Conservation (phyloP, 2,888 invertebrate genomes). For the Caradrina clavipalpis region DNA sequence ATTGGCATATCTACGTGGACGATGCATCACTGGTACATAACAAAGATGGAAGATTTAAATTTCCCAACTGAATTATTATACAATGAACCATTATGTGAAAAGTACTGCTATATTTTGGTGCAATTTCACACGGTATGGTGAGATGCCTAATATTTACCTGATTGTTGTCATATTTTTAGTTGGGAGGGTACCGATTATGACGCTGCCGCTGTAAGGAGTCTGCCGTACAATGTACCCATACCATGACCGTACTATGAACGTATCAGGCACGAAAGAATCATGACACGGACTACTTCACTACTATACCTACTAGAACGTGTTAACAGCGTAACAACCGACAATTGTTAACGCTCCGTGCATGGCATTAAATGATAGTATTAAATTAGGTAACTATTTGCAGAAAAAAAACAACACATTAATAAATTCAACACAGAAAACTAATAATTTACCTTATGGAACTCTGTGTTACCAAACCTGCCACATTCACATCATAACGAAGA, state of each 20-base stretch:
- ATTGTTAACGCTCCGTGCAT: no score
- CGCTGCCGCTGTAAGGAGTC: no score
- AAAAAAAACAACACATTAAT: not conserved
- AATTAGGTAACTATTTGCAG: no score
- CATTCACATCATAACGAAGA: conserved; percentile 57
- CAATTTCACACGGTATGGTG: conserved; percentile 29
- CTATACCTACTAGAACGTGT: no score
- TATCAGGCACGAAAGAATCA: no score
- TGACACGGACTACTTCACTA: no score
- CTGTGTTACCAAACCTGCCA: conserved; percentile 49
- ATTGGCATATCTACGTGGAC: conserved; percentile 21
- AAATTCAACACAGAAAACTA: not conserved
- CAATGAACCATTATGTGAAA: conserved; percentile 40
- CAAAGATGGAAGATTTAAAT: conserved; percentile 26
- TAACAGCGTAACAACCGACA: no score
- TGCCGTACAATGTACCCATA: no score
- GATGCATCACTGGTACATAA: conserved; percentile 24
- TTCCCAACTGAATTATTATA: conserved; percentile 22
- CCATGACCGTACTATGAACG: no score
- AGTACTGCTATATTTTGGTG: conserved; percentile 24
- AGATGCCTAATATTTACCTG: not conserved
- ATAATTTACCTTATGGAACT: conserved; percentile 1
- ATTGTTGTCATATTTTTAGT: not conserved
- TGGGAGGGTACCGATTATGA: no score
- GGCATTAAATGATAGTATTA: no score